Conservation (phyloP, 2,113 vertebrate species). For the Ceyx margarethae region DNA sequence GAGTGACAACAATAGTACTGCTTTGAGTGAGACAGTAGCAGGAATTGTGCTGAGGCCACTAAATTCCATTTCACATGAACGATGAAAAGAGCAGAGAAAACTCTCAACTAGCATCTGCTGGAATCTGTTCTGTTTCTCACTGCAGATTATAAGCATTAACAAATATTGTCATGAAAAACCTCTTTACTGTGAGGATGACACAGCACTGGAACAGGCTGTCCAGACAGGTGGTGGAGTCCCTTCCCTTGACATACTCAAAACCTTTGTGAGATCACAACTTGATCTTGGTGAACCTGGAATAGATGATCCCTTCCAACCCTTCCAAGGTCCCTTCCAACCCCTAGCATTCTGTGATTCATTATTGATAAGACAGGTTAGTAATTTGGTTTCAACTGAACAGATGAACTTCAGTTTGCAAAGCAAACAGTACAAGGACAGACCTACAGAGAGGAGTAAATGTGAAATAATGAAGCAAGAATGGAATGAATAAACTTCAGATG, state of each 20-base stretch:
- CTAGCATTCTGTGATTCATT: background rate
- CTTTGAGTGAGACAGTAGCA: background rate
- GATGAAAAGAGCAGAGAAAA: background rate
- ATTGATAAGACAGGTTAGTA: background rate
- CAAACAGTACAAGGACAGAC: background rate
- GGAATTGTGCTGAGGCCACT: background rate
- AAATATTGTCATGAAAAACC: background rate
- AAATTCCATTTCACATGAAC: rapidly evolving
- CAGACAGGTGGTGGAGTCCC: too few relatives aligned
- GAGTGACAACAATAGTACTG: background rate
- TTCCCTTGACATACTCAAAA: too few relatives aligned
- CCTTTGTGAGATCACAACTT: too few relatives aligned
- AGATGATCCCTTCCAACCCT: too few relatives aligned
- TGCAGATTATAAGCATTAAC: background rate
- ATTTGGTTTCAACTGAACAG: background rate
- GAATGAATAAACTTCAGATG: background rate
- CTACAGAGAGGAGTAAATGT: background rate
- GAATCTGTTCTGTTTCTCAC: background rate
- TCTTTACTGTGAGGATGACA: too few relatives aligned
- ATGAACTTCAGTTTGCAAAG: background rate
- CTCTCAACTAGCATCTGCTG: background rate
- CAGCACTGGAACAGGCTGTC: too few relatives aligned
- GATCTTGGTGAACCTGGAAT: too few relatives aligned
- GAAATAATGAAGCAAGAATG: slow-evolving; percentile 14
- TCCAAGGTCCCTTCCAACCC: too few relatives aligned